Percentiles rank a stretch among this genome's conserved stretches.
These are phyloP conservation scores for Plotosus lineatus DNA, from an alignment of 2,113 vertebrate genomes.

Conservation along the genomic window DNA sequence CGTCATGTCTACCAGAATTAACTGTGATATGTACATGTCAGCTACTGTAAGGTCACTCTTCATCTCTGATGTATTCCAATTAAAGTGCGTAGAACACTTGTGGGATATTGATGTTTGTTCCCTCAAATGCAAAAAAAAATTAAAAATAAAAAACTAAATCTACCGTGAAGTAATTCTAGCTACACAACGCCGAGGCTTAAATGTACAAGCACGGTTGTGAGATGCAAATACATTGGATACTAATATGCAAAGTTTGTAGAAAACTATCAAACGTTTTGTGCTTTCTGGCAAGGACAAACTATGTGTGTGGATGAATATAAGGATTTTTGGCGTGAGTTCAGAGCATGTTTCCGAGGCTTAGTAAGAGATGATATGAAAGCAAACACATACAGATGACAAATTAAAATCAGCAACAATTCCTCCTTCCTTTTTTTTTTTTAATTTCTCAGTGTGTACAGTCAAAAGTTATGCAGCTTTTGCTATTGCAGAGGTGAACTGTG, in stretches of 20 bases:
- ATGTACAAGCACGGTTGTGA: too few species aligned
- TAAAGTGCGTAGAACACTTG: too few species aligned
- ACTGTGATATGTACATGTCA: too few species aligned
- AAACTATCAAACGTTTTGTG: background rate
- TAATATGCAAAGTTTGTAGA: background rate
- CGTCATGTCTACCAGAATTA: too few species aligned
- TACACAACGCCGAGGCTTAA: too few species aligned
- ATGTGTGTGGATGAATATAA: background rate
- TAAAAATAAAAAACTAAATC: too few species aligned
- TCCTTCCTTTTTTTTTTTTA: background rate
- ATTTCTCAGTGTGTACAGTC: background rate
- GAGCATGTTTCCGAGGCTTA: background rate
- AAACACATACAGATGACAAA: constrained; percentile 2
- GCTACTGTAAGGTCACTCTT: too few species aligned
- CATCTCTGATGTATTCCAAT: too few species aligned
- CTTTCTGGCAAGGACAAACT: background rate
- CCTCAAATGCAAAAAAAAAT: too few species aligned
- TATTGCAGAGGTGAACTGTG: background rate
- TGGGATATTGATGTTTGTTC: too few species aligned
- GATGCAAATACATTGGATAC: constrained; percentile 4
- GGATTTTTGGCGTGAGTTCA: background rate
- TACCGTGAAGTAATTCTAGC: too few species aligned
- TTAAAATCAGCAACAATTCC: background rate
- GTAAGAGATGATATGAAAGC: background rate
- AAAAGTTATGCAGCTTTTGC: background rate